These are phyloP conservation scores for Nothocercus julius DNA, from an alignment of 2,113 vertebrate genomes.

Conservation along the genomic window DNA sequence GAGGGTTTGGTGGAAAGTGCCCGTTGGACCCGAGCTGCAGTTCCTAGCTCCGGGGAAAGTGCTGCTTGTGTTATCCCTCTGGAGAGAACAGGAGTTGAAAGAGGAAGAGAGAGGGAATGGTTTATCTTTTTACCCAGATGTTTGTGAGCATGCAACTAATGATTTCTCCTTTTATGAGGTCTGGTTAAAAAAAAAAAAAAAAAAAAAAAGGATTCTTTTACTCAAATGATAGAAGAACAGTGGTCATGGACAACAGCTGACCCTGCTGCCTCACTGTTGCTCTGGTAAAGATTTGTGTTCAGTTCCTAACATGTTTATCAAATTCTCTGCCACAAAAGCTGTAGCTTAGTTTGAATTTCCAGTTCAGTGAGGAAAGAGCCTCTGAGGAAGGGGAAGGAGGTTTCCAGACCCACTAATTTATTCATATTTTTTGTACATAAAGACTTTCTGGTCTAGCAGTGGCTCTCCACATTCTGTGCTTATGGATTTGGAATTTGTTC, in stretches of 20 bases:
- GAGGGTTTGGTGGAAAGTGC: background rate
- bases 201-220: background rate
- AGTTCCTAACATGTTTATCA: background rate
- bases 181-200: background rate
- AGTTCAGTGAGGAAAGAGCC: background rate
- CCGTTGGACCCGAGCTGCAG: background rate
- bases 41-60: background rate
- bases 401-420: background rate
- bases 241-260: background rate
- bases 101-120: background rate
- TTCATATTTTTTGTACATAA: background rate
- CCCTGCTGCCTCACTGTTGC: background rate
- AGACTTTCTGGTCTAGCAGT: background rate
- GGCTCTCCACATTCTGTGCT: background rate
- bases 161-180: background rate
- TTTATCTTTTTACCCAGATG: background rate
- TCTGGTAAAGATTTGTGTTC: background rate
- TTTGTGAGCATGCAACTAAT: rapidly evolving
- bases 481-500: background rate
- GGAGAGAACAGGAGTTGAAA: background rate
- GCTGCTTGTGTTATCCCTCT: background rate
- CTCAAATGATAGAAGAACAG: rapidly evolving
- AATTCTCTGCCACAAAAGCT: background rate
- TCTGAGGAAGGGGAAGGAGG: background rate
- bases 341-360: background rate